Conservation (phyloP, 2,797 vertebrate species). For the Petrocephalus sullivani region DNA sequence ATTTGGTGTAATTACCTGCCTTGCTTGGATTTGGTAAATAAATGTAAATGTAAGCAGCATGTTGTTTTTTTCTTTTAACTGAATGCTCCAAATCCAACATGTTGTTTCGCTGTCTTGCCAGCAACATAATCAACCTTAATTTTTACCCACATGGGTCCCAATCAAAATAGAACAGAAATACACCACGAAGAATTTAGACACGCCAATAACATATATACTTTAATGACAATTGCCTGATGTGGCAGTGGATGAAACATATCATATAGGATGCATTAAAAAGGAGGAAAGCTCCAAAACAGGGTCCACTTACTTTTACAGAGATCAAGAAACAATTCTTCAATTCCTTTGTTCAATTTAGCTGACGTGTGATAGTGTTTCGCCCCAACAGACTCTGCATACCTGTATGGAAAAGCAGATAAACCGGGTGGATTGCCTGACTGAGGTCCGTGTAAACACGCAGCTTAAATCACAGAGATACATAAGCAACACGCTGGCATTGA, state of each 20-base stretch:
- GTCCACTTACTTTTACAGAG: conserved; percentile 88
- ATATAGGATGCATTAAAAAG: background rate
- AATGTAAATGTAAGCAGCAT: background rate
- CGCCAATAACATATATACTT: no score
- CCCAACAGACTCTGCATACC: conserved; percentile 93
- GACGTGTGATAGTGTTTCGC: conserved; percentile 97
- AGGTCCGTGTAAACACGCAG: background rate
- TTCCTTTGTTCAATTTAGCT: conserved; percentile 97
- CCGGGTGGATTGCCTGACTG: background rate
- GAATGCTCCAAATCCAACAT: background rate
- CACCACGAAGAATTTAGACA: no score
- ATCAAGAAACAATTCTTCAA: conserved; percentile 96
- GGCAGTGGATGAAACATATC: background rate
- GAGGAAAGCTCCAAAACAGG: background rate
- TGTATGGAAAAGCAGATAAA: conserved; percentile 46
- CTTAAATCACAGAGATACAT: background rate
- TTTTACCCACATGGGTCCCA: background rate
- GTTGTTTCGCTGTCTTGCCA: background rate
- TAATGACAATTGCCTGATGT: no score
- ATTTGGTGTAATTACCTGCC: background rate
- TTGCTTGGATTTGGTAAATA: background rate
- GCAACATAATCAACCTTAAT: background rate
- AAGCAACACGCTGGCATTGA: background rate
- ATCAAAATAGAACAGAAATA: background rate
- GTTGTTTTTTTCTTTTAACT: background rate